Conservation (phyloP, 1,140 invertebrate species). For the Megalonaias nervosa region DNA sequence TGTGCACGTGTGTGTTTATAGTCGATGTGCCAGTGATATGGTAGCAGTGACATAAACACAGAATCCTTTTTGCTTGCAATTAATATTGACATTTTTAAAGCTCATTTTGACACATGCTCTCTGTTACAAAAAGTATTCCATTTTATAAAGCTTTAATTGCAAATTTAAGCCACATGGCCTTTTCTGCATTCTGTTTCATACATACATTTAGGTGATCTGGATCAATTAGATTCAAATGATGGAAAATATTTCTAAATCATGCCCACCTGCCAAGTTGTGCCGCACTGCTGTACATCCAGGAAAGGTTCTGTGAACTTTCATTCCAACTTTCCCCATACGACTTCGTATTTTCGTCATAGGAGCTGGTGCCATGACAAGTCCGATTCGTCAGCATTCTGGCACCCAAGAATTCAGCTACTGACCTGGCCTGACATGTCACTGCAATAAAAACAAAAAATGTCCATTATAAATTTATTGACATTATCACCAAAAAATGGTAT, state of each 20-base stretch:
- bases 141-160: no score
- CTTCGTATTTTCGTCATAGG: conserved; percentile 50
- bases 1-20: no score
- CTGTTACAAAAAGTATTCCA: no score
- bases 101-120: no score
- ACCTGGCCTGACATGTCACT: conserved; percentile 35
- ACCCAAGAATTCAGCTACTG: conserved; percentile 10
- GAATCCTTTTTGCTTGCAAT: no score
- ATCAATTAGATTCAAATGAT: not conserved
- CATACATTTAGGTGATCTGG: not conserved
- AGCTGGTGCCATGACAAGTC: conserved; percentile 46
- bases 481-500: no score
- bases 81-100: no score
- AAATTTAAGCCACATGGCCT: no score
- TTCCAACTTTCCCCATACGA: conserved; percentile 51
- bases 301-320: conserved; percentile 35
- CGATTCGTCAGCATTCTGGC: conserved; percentile 13
- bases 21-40: no score
- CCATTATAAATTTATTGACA: no score
- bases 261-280: conserved; percentile 42
- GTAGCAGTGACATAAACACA: no score
- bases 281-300: conserved; percentile 50
- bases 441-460: conserved; percentile 3
- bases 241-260: not conserved
- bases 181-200: no score